Evolutionary conservation across 1,140 invertebrate genomes (phyloP), one percentile per base, ranked within the genome.

Genomic region (Notospermus geniculatus): DNA sequence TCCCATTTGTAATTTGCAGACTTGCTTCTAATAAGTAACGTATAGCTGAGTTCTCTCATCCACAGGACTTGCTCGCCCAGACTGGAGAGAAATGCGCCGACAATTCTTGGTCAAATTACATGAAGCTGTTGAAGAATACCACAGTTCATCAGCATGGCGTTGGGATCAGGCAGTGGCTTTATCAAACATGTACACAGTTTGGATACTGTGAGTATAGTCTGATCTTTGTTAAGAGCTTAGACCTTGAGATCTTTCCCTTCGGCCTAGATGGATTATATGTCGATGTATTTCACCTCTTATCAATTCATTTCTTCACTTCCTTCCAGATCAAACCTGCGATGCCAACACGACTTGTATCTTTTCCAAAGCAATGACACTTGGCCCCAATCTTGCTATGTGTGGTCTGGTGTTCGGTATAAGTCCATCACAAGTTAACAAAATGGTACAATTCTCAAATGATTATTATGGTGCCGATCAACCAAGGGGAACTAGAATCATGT

Each of bases 141-240:
- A 93, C 89, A 87, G 74, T 71, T 9, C 56, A 62, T 50, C 50
- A 54, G 36, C 29, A 19, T 2, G 70, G 67, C 19, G 45, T 63
- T 0, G 69, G 68, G 11, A 64, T 71, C 25, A 61, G 78, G 22
- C 90, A 92, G 73, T 95, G 93, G 93, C 88, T 85, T n/a, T 95
- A 92, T 75, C 93, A 95, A 80, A 95, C 92, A 0, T 97, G 93
- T 74, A 91, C 89, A 2, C 93, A 97, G 80, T 97, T 95, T 79
- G 93, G 93, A 27, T 96, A 93, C 73, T 96, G 89, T 81, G 92
- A 95, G 83, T 91, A 7, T 2, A 4, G 19, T 58, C 15, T 5
- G 2, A n/a, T n/a, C n/a, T n/a, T n/a, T n/a, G n/a, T n/a, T n/a
- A n/a, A n/a, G n/a, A n/a, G n/a, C n/a, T n/a, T n/a, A n/a, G n/a